Evolutionary conservation across 2,888 invertebrate genomes (phyloP).

Genomic region (Cephalotes varians): DNA sequence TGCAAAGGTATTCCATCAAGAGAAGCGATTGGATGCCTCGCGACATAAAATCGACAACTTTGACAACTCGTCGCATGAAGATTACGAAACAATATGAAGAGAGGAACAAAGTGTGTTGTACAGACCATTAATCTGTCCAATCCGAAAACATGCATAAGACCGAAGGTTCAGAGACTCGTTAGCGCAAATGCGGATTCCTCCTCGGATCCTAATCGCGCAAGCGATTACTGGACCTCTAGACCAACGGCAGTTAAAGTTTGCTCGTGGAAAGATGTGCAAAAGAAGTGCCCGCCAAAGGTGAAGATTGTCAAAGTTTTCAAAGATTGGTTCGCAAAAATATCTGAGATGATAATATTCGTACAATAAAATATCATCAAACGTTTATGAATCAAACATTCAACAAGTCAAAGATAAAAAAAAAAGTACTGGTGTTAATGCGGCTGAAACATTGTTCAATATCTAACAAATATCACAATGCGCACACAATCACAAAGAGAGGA

Average conservation of each 20-base stretch:
- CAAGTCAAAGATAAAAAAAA: not conserved
- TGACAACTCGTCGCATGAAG: not conserved
- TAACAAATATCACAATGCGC: not conserved
- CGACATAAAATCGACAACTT: conserved; percentile 4
- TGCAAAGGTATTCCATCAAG: not conserved
- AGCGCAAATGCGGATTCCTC: conserved; percentile 69
- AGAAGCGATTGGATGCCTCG: not conserved
- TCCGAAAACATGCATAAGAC: conserved; percentile 76
- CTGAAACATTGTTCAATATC: not conserved
- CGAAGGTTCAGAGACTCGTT: conserved; percentile 74
- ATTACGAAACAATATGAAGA: conserved; percentile 73
- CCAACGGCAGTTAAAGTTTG: conserved; percentile 84
- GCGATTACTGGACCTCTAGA: conserved; percentile 60
- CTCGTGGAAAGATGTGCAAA: conserved; percentile 81
- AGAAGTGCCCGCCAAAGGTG: conserved; percentile 72
- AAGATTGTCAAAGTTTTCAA: not conserved
- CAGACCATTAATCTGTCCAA: conserved; percentile 81
- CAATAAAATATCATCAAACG: not conserved
- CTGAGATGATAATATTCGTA: not conserved
- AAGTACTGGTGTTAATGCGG: not conserved
- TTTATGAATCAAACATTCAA: not conserved
- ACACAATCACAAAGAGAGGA: not conserved
- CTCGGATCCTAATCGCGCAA: not conserved
- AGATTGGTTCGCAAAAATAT: not conserved
- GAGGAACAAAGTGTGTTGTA: conserved; percentile 72